Evolutionary conservation across 1,140 invertebrate species (phyloP).

Genomic region (Proales similis): DNA sequence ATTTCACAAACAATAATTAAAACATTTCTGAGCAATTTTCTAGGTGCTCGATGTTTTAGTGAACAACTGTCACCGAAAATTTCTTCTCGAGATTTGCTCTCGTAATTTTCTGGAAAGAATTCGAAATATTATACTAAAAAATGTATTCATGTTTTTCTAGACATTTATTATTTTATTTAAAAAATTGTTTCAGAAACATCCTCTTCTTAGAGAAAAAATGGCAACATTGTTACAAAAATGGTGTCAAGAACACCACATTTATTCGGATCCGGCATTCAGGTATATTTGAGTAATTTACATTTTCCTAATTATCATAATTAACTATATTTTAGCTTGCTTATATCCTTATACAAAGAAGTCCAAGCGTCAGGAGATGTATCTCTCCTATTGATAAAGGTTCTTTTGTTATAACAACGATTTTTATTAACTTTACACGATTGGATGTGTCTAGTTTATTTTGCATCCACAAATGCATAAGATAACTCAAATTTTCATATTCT

Average conservation of each 20-base stretch:
- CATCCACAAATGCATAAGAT: not conserved
- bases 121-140: constrained; percentile 15
- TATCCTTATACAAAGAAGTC: not conserved
- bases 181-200: not conserved
- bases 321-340: not conserved
- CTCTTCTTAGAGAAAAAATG: constrained; percentile 20
- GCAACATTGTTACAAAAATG: constrained; percentile 29
- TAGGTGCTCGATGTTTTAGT: constrained; percentile 12
- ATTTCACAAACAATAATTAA: not conserved
- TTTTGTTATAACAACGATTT: too few species aligned
- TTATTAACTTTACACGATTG: too few species aligned
- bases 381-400: too few species aligned
- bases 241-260: constrained; percentile 15
- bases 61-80: constrained; percentile 8
- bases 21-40: too few species aligned
- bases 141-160: not conserved
- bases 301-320: not conserved
- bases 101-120: constrained; percentile 1
- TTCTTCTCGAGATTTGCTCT: constrained; percentile 14
- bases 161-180: not conserved
- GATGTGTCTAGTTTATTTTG: too few species aligned
- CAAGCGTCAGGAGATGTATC: not conserved
- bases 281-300: not conserved
- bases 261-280: constrained; percentile 20
- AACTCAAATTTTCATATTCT: not conserved